Base-by-base conservation (phyloP, 2,888 invertebrate species). In the Drosophila gaucha region DNA sequence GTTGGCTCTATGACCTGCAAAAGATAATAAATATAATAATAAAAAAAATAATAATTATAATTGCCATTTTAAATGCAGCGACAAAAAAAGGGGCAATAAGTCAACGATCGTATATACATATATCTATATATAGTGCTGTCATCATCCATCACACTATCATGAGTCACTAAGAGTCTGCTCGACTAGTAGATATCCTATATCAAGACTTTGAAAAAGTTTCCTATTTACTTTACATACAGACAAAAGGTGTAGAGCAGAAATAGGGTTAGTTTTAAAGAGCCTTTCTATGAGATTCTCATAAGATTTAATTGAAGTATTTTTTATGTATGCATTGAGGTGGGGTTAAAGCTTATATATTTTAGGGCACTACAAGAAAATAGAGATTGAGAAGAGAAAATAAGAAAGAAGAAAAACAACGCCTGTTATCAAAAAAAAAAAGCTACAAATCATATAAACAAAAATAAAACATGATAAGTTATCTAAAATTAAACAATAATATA, bases 1-100 rank as follows among this genome's bases (percentile, higher is more conserved):
- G 95, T 95, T 47, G 94, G 88, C 83, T 92, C 92, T 66, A 93
- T 92, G 74, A 97, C 94, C 97, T 96, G 93, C 82, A 94, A 51
- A 26, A 43, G 18, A n/a, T 18, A 44, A 18, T 18, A 18, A 18
- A 8, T 6, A 44, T 28, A n/a, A 30, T 18, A 18, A 30, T 20
- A 28, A 30, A 8, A 44, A 44, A 41, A 41, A 41, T 24, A 39
- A 20, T 39, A 41, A 41, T 22, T 22, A 22, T 39, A 39, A 39
- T 12, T n/a, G 22, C 3, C n/a, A 22, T 14, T n/a, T 14, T n/a
- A 24, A 39, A 6, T 39, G 22, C 80, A 50, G 90, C 18, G 12
- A n/a, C 20, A 28, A n/a, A 44, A 6, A 46, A 41, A 41, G 35
- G 57, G 54, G 46, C 72, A 72, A 44, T 28, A 78, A 70, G 78